phyloP scores from a whole-genome alignment of 2,113 vertebrate species.

The Acrocephalus kingi region DNA sequence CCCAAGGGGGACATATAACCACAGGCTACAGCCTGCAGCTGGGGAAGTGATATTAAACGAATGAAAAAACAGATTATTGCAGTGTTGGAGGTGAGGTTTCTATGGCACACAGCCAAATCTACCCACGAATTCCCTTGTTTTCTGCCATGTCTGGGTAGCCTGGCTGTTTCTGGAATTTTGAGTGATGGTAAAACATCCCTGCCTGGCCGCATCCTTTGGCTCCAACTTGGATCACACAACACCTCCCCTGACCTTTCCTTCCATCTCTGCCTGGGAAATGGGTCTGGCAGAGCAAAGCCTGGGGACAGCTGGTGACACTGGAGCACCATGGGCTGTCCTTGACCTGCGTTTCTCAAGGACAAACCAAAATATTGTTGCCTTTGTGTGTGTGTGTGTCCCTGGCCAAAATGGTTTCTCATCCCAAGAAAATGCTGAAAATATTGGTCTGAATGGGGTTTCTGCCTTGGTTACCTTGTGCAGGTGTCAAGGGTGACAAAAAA shows the following conservation, averaged over 20 bases:
- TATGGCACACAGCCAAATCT: not conserved
- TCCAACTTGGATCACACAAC: not conserved
- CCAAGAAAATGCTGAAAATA: too few relatives aligned
- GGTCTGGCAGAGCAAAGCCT: not conserved
- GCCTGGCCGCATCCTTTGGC: not conserved
- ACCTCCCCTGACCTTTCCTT: not conserved
- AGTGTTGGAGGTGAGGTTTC: fast-evolving
- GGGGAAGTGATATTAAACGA: not conserved
- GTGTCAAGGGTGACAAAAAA: not conserved
- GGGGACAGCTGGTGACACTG: not conserved
- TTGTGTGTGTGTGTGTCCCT: not conserved
- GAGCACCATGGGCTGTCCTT: not conserved
- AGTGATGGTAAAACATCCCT: not conserved
- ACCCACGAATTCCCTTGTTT: not conserved
- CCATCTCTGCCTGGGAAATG: not conserved
- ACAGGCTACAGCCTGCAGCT: not conserved
- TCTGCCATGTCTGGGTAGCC: not conserved
- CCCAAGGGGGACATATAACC: not conserved
- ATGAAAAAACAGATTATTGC: not conserved
- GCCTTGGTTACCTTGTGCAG: not conserved
- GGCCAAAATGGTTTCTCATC: not conserved
- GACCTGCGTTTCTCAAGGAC: not conserved
- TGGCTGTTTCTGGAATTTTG: not conserved
- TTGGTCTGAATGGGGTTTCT: too few relatives aligned
- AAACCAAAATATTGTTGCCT: not conserved